A percentile compares a stretch with the other conserved stretches of the same genome.
Evolutionary conservation across 1,140 invertebrate species (phyloP).

Genomic region (Drosophila eugracilis): DNA sequence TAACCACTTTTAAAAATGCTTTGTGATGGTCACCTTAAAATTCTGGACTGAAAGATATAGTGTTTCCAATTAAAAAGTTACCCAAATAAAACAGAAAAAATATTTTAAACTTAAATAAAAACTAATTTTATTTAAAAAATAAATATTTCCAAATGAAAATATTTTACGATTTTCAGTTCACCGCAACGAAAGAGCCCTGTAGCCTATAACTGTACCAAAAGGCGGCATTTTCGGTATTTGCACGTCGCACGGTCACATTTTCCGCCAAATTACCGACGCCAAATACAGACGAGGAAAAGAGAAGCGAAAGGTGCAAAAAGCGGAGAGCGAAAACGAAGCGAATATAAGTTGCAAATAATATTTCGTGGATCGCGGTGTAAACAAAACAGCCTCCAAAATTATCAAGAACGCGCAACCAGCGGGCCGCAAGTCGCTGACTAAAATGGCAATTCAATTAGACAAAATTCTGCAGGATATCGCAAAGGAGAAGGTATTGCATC

Average conservation of each 20-base stretch:
- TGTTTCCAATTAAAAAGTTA: no score
- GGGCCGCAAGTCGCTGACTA: conserved; percentile 69
- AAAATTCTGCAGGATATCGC: conserved; percentile 79
- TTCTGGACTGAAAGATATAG: background rate
- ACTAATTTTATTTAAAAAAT: no score
- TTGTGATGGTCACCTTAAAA: background rate
- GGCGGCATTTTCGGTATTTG: conserved; percentile 36
- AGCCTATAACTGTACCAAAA: conserved; percentile 1
- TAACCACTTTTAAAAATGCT: background rate
- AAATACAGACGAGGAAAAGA: conserved; percentile 56
- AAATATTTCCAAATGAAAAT: no score
- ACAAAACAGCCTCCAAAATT: conserved; percentile 68
- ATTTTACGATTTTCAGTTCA: no score
- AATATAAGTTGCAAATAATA: conserved; percentile 26
- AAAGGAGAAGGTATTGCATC: conserved; percentile 76
- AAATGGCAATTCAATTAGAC: conserved; percentile 80
- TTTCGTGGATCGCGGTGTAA: conserved; percentile 14
- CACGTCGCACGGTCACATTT: conserved; percentile 31
- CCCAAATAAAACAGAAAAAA: no score
- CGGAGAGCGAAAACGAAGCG: conserved; percentile 66
- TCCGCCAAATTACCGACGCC: conserved; percentile 74
- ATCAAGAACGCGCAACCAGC: conserved; percentile 53
- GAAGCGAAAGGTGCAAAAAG: conserved; percentile 55
- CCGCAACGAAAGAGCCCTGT: background rate
- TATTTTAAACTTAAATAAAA: no score